Evolutionary conservation across 2,888 invertebrate species (phyloP), one percentile per base, ranked within the genome.

Genomic region (Mimas tiliae): DNA sequence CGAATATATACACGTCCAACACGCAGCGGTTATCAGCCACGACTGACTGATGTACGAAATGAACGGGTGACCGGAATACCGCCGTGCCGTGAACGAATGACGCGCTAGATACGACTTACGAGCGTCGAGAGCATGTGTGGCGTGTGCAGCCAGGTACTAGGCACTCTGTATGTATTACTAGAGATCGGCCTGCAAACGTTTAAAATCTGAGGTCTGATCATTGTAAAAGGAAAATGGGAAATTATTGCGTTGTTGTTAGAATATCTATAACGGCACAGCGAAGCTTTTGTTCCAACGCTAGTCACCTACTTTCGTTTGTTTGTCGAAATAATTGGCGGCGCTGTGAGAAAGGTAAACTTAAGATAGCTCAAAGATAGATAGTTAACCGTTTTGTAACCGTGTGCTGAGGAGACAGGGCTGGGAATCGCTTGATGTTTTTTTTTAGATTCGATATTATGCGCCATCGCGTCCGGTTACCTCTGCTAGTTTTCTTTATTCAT

Each of bases 1-100:
- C 66, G 73, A 67, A 69, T 71, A 72, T 72, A 75, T 72, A 73
- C 67, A 84, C 90, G 77, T 80, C 86, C 77, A 50, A 62, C 69
- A 27, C 58, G 64, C 47, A 72, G 69, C 85, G 84, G 86, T 89
- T 91, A 91, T 90, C 91, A 88, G 79, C 77, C 82, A 81, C 86
- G 87, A 92, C 92, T 92, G 87, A 92, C 92, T 91, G 82, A 77
- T 63, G 82, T 82, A 77, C 78, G 88, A 87, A 79, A 73, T 74
- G 81, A 85, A 82, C 79, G 85, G 82, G 80, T 74, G 82, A 84
- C 67, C 75, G 83, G 79, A 77, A 81, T 80, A 79, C 74, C 70
- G 76, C 71, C 53, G 66, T 69, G 76, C 71, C 21, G 63, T 8
- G 73, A 72, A 63, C 71, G 73, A 75, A 72, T 67, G 72, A 74